Evolutionary conservation across 2,888 invertebrate genomes (phyloP).

Genomic region (Lasioglossum calceatum): DNA sequence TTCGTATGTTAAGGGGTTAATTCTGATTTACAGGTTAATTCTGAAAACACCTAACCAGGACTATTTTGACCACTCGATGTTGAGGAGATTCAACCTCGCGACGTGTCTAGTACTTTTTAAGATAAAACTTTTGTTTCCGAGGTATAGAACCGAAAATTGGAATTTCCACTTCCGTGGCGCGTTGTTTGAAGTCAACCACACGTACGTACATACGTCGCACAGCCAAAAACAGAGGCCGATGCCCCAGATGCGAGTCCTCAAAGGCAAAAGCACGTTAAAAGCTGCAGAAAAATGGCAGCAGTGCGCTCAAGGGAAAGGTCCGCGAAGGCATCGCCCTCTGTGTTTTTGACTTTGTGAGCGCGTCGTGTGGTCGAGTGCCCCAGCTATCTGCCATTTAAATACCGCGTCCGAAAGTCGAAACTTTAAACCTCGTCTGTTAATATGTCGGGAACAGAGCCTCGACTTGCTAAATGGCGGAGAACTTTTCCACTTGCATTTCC

Average conservation of each 20-base stretch:
- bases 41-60: neutral
- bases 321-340: neutral
- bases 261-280: neutral
- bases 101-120: neutral
- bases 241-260: neutral
- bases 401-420: neutral
- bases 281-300: neutral
- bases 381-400: neutral
- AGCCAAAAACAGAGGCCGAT: neutral
- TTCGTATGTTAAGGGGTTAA: neutral
- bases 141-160: neutral
- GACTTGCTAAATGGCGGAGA: neutral
- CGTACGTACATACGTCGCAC: neutral
- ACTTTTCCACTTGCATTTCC: neutral
- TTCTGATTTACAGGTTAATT: neutral
- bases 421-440: neutral
- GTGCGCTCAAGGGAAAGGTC: conserved; percentile 1
- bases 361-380: neutral
- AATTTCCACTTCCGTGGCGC: neutral
- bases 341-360: neutral
- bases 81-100: neutral
- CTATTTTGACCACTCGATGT: neutral
- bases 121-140: neutral
- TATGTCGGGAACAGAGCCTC: neutral
- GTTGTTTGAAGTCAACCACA: neutral